A percentile compares a stretch with the other conserved stretches of the same genome.
phyloP scores from a whole-genome alignment of 92 coral and sea anemone genomes.

The Phenganax subtilis region DNA sequence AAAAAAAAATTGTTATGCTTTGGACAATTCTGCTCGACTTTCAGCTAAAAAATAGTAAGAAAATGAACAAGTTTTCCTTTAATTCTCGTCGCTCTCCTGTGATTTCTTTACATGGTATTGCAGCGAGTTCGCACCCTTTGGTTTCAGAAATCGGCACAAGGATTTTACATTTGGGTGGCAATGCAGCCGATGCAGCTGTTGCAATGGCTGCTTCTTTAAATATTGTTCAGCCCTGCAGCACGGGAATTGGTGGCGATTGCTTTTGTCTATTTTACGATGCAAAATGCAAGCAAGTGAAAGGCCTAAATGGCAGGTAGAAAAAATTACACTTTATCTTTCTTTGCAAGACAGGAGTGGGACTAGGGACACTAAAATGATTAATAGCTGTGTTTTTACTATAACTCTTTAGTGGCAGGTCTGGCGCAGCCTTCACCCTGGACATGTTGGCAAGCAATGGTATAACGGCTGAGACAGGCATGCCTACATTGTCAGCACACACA shows the following conservation, averaged over 20 bases:
- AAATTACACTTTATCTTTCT: not conserved
- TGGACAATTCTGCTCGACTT: not conserved
- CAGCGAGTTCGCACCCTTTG: constrained; percentile 77
- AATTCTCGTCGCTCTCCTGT: constrained; percentile 87
- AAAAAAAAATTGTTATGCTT: not conserved
- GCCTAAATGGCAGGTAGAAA: constrained; percentile 88
- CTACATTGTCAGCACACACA: constrained; percentile 66
- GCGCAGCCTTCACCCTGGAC: constrained; percentile 63
- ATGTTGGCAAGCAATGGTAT: constrained; percentile 54
- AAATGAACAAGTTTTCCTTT: constrained; percentile 43
- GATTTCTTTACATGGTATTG: constrained; percentile 74
- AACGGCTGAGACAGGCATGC: constrained; percentile 47
- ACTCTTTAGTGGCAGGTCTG: constrained; percentile 80
- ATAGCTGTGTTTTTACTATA: no score
- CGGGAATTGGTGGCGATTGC: constrained; percentile 95
- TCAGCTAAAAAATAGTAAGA: not conserved
- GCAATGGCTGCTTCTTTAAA: constrained; percentile 92
- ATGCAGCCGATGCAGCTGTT: constrained; percentile 97
- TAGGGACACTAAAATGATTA: not conserved
- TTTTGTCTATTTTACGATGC: constrained; percentile 92
- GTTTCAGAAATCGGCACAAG: constrained; percentile 79
- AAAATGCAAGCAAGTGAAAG: constrained; percentile 57
- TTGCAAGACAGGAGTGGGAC: not conserved
- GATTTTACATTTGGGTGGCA: constrained; percentile 73
- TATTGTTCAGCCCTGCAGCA: constrained; percentile 85